phyloP scores from a whole-genome alignment of 1,140 invertebrate species.

The Planococcus citri region DNA sequence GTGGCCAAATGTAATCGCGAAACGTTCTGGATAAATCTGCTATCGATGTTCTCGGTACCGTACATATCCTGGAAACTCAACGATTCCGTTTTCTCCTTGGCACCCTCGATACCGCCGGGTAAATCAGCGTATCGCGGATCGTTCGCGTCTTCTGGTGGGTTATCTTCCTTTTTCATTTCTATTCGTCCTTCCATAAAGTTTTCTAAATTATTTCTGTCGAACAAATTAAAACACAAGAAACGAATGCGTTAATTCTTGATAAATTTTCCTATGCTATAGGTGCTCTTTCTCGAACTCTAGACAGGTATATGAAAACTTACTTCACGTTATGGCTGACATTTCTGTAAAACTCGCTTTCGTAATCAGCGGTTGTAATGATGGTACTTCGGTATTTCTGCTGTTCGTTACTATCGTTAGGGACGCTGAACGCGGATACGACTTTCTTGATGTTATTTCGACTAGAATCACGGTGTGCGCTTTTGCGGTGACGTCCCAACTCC shows the following conservation, averaged over 20 bases:
- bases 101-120: neutral
- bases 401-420: neutral
- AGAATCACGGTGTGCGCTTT: constrained; percentile 21
- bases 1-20: neutral
- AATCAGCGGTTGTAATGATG: neutral
- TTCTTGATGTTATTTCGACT: neutral
- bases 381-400: neutral
- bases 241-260: no score
- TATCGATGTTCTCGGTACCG: neutral
- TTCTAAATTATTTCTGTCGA: neutral
- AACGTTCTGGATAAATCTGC: neutral
- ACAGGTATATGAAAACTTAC: no score
- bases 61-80: constrained; percentile 8
- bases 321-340: neutral
- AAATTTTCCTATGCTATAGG: no score
- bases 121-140: neutral
- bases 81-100: neutral
- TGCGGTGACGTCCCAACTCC: constrained; percentile 22
- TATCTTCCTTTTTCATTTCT: neutral
- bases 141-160: neutral
- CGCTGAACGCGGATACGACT: neutral
- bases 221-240: neutral
- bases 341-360: constrained; percentile 5
- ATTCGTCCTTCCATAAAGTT: neutral
- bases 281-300: no score